Evolutionary conservation across 2,888 invertebrate species (phyloP), one percentile per base, ranked within the genome.

Genomic region (Ophraella communa): DNA sequence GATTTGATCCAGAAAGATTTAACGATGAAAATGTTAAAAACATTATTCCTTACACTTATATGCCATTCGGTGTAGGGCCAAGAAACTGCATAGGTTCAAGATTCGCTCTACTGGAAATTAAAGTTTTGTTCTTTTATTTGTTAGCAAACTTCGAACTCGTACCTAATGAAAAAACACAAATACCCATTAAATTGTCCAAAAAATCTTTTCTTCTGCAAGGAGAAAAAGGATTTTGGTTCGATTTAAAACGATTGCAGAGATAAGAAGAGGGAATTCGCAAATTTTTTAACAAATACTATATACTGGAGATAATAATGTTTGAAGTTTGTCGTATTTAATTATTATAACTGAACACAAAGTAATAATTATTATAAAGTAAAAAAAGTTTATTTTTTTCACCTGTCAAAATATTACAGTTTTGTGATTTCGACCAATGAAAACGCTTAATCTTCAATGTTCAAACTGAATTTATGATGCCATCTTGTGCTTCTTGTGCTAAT

Each of bases 21-120:
- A 73, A 59, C 55, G 62, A 69, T 8, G 64, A 78, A 72, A 80
- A 80, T 54, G 79, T 79, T 66, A 77, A 79, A 1, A 82, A 82
- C 0, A 82, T 85, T 44, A 74, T 81, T 58, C 83, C 84, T 0
- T 84, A 83, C 67, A 82, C 84, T 0, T 87, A 81, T 67, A 73
- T 84, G 74, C 85, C 86, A 0, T 87, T 86, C 71, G 86, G 87
- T 2, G 67, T 77, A 33, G 87, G 87, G 1, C 86, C 86, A 0
- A 81, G 86, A 64, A 83, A 77, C 70, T 87, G 86, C 70, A 82
- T 86, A 54, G 87, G 85, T 2, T 77, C 77, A 3, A 69, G 80
- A 65, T 80, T 80, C 67, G 80, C 80, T n/a, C 55, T 79, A 4
- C 47, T 80, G 58, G 87, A 87, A 56, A 53, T 64, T 10, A 73